These are phyloP conservation scores for Harmothoe impar DNA, from an alignment of 2,888 invertebrate genomes.

Conservation along the genomic window DNA sequence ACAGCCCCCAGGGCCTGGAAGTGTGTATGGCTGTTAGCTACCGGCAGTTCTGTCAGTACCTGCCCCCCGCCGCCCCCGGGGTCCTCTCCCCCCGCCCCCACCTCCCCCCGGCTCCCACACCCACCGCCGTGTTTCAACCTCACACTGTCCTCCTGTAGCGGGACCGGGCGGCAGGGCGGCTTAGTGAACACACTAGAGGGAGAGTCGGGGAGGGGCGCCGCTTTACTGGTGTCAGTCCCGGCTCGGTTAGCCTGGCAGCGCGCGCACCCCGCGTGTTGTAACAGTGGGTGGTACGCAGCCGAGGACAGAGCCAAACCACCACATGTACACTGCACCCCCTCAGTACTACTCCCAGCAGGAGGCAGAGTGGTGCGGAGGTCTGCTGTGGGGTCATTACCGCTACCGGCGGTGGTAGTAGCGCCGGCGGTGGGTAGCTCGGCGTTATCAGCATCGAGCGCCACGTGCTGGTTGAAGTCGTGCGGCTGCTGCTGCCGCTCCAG, in stretches of 20 bases:
- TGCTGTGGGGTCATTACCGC: too few species aligned
- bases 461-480: not conserved
- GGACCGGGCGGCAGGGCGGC: too few species aligned
- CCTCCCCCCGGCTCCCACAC: not conserved
- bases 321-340: not conserved
- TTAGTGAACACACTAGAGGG: not conserved
- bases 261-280: not conserved
- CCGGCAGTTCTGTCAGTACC: too few species aligned
- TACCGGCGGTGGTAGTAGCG: too few species aligned
- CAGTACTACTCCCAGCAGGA: too few species aligned
- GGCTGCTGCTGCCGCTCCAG: conserved; percentile 81
- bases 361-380: too few species aligned
- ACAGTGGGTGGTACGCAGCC: not conserved
- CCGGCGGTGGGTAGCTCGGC: too few species aligned
- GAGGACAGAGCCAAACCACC: not conserved
- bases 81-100: not conserved
- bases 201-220: not conserved
- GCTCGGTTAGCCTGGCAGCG: conserved; percentile 37
- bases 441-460: not conserved
- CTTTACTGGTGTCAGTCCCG: not conserved
- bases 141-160: not conserved
- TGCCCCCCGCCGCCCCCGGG: not conserved
- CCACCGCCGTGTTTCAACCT: conserved; percentile 18
- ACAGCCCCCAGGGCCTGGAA: too few species aligned
- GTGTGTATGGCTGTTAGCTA: too few species aligned